Base-by-base conservation (phyloP, 2,113 vertebrate species). In the Nanorana parkeri region DNA sequence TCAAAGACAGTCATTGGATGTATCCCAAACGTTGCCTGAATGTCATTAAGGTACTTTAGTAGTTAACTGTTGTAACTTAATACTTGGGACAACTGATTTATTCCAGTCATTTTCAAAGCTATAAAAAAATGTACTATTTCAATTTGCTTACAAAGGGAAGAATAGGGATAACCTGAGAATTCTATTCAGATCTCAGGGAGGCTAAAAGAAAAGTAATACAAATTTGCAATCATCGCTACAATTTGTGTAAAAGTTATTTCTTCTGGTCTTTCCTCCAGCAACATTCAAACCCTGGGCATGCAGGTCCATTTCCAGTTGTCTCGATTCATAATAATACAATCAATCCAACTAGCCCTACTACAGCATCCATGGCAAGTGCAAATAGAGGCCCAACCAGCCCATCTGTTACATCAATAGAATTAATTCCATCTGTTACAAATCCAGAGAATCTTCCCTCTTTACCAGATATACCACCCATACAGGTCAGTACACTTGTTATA, bases 211-310 rank as follows among this genome's bases (percentile, higher is more conserved):
- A 47, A 47, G 13, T 1, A 13, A 13, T 15, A 13, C 1, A 47
- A 47, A 10, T 13, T 10, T 13, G 41, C 13, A 47, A 13, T 47
- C 2, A 47, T 13, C 13, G 41, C 13, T 15, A 15, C 13, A 10
- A 47, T 47, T 47, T 47, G 41, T 47, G 8, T 47, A 47, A 23
- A 23, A 6, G 47, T 51, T 17, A 19, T 64, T 66, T 0, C 0
- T 65, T n/a, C 84, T 64, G 74, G 52, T 81, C 77, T 84, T 71
- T 89, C 83, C 89, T 83, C 85, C 86, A 85, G 41, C 90, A 99
- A 96, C 98, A 99, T 91, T 98, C 98, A 84, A 99, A 99, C 88
- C 98, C 98, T 29, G 98, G 98, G 0, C 98, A 99, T 1, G 96
- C 96, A 0, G 98, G 97, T 69, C 97, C 97, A 81, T 99, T 99